Conservation (phyloP, 2,888 invertebrate species). For the Spodoptera picta region DNA sequence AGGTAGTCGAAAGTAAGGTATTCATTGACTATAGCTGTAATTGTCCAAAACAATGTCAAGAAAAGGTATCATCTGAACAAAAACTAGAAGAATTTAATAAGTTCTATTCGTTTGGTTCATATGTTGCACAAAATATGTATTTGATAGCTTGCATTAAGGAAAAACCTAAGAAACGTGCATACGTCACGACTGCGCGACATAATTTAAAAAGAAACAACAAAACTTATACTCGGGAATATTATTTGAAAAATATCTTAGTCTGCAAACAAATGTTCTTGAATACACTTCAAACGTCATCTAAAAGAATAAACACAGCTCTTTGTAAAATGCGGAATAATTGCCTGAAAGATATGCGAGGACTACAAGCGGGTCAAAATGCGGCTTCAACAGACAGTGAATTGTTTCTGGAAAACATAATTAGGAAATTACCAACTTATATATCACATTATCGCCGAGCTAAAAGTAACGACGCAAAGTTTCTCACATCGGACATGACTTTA, state of each 20-base stretch:
- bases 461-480: conserved; percentile 27
- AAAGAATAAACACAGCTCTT: conserved; percentile 31
- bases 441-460: conserved; percentile 34
- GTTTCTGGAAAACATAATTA: conserved; percentile 28
- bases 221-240: conserved; percentile 29
- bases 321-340: conserved; percentile 33
- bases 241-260: conserved; percentile 26
- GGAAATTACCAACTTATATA: conserved; percentile 34
- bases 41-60: conserved; percentile 19
- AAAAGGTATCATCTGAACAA: conserved; percentile 1
- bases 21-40: conserved; percentile 20
- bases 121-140: conserved; percentile 21
- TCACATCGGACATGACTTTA: conserved; percentile 31
- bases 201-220: conserved; percentile 27
- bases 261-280: conserved; percentile 22
- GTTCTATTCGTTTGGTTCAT: conserved; percentile 2
- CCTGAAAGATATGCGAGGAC: conserved; percentile 31
- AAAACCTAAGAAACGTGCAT: conserved; percentile 20
- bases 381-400: conserved; percentile 25
- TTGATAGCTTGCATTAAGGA: conserved; percentile 20
- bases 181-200: conserved; percentile 20
- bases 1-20: conserved; percentile 16
- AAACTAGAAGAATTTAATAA: too few species aligned
- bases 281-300: conserved; percentile 30
- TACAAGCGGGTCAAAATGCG: conserved; percentile 25